These are phyloP conservation scores for Macrobrachium rosenbergii DNA, from an alignment of 1,140 invertebrate genomes.

Conservation along the genomic window DNA sequence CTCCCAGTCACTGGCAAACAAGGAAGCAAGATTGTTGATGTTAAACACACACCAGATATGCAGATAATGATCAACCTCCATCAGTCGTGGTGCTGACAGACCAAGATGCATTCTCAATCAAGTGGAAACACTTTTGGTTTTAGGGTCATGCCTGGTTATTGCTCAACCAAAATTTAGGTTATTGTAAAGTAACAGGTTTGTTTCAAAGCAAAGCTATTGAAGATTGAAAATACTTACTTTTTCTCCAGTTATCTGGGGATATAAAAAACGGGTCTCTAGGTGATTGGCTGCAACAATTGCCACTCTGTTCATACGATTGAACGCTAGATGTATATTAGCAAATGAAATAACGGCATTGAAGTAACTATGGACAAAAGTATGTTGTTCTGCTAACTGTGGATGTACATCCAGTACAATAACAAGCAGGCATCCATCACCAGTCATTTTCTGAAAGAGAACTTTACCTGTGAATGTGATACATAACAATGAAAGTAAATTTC, in stretches of 20 bases:
- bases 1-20: too few relatives aligned
- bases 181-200: too few relatives aligned
- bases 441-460: conserved; percentile 23
- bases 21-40: too few relatives aligned
- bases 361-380: conserved; percentile 39
- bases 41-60: too few relatives aligned
- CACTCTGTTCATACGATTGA: conserved; percentile 49
- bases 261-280: conserved; percentile 55
- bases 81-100: too few relatives aligned
- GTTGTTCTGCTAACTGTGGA: conserved; percentile 51
- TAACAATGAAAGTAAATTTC: background rate
- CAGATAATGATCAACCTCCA: too few relatives aligned
- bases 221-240: conserved; percentile 1
- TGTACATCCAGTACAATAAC: conserved; percentile 61
- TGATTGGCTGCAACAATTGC: conserved; percentile 59
- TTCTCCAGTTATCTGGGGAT: conserved; percentile 26
- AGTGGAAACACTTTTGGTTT: too few relatives aligned
- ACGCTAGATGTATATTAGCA: conserved; percentile 60
- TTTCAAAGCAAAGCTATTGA: too few relatives aligned
- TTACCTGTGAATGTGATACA: background rate
- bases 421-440: conserved; percentile 44
- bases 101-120: too few relatives aligned
- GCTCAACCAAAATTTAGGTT: too few relatives aligned
- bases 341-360: conserved; percentile 53
- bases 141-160: too few relatives aligned